phyloP scores from a whole-genome alignment of 2,888 invertebrate genomes.

The Stratiomys singularior region DNA sequence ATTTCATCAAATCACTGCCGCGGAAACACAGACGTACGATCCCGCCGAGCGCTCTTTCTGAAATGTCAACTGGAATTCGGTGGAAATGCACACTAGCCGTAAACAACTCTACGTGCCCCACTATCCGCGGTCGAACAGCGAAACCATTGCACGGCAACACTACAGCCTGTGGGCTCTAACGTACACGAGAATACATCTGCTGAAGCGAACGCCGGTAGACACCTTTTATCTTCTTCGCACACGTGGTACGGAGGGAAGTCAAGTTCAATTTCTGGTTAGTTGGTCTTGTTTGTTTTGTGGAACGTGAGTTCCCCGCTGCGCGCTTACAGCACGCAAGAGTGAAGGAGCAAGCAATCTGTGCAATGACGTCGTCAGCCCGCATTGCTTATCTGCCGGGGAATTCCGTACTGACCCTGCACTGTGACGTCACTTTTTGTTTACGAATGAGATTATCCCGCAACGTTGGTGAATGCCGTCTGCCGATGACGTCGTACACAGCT shows the following conservation, averaged over 20 bases:
- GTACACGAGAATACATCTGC: conserved; percentile 11
- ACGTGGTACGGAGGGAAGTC: background rate
- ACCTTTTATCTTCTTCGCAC: background rate
- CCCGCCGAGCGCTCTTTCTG: conserved; percentile 15
- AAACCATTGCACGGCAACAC: conserved; percentile 1
- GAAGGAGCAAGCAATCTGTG: background rate
- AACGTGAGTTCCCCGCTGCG: background rate
- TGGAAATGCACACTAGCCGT: background rate
- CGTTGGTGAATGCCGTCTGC: too few species aligned
- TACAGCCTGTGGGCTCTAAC: background rate
- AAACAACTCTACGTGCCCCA: background rate
- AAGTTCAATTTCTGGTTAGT: background rate
- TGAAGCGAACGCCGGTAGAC: background rate
- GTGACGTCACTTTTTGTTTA: conserved; percentile 10
- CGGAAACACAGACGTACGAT: background rate
- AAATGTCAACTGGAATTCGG: background rate
- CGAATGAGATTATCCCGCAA: too few species aligned
- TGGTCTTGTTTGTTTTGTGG: conserved; percentile 10
- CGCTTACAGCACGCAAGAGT: background rate
- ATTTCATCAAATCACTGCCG: conserved; percentile 8
- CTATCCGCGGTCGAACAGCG: background rate
- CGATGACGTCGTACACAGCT: too few species aligned
- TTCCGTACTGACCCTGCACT: background rate
- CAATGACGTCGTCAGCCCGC: background rate
- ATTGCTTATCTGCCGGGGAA: background rate